These are phyloP conservation scores for Eulemur albifrons DNA, from an alignment of 2,797 vertebrate species.

Conservation along the genomic window DNA sequence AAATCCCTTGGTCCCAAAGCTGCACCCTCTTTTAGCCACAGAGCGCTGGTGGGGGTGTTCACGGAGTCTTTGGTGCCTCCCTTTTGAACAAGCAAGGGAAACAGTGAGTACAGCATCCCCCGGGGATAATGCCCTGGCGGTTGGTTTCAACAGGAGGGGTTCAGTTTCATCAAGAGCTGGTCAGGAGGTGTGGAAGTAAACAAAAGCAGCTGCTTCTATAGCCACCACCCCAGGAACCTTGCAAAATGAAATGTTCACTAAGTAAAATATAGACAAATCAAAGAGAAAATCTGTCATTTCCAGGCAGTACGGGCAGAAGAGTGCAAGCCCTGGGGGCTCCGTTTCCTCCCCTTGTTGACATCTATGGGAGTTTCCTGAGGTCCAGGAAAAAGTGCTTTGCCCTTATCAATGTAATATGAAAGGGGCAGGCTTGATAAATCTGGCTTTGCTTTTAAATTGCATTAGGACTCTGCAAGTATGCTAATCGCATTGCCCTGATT, in stretches of 20 bases:
- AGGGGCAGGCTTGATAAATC: background rate
- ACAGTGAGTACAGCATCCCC: background rate
- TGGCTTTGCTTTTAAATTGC: background rate
- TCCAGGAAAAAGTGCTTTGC: background rate
- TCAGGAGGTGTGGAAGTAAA: background rate
- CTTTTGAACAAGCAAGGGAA: background rate
- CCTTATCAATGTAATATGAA: background rate
- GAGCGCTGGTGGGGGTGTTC: background rate
- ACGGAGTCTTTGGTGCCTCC: background rate
- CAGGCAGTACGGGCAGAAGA: background rate
- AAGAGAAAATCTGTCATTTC: background rate
- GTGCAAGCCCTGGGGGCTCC: background rate
- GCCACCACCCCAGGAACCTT: background rate
- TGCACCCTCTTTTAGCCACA: background rate
- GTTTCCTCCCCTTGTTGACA: background rate
- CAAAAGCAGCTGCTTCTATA: background rate
- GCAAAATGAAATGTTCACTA: slow-evolving; percentile 51
- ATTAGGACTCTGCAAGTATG: background rate
- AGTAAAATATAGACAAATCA: background rate
- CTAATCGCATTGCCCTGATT: background rate
- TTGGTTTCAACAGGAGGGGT: background rate
- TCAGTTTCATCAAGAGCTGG: background rate
- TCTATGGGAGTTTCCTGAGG: background rate
- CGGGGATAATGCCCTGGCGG: background rate
- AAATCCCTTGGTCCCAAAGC: background rate